Evolutionary conservation across 1,140 invertebrate genomes (phyloP).

Genomic region (Schmidtea mediterranea): DNA sequence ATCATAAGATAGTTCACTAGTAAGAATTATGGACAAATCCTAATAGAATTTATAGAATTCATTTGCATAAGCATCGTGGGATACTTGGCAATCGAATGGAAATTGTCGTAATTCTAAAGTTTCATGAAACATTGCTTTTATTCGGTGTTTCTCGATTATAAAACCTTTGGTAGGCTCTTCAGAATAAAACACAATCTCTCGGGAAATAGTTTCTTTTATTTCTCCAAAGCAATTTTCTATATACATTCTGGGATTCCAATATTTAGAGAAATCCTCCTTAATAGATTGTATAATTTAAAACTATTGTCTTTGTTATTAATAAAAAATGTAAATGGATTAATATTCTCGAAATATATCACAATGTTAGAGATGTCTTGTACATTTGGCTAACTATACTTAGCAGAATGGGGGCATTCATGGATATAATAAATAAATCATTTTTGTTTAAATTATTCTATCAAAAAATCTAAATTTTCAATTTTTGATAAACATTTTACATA

Average conservation of each 20-base stretch:
- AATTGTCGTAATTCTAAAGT: constrained; percentile 11
- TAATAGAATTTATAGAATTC: too few species aligned
- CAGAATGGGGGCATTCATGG: too few species aligned
- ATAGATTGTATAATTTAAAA: background rate
- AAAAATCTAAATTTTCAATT: too few species aligned
- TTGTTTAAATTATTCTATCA: too few species aligned
- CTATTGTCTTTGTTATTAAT: too few species aligned
- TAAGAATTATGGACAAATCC: background rate
- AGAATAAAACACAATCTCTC: background rate
- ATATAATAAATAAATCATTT: too few species aligned
- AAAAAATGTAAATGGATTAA: too few species aligned
- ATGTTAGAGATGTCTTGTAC: too few species aligned
- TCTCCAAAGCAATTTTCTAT: constrained; percentile 9
- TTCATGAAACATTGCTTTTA: constrained; percentile 11
- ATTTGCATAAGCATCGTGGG: too few species aligned
- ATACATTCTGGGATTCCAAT: constrained; percentile 8
- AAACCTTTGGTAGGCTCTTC: constrained; percentile 2
- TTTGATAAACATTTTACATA: too few species aligned
- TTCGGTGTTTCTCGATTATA: constrained; percentile 5
- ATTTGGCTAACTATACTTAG: too few species aligned
- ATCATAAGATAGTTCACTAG: background rate
- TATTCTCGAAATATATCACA: too few species aligned
- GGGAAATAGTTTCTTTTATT: constrained; percentile 1
- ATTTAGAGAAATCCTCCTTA: background rate
- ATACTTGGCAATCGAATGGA: constrained; percentile 11